Evolutionary conservation across 2,888 invertebrate species (phyloP).

Genomic region (Xestia xanthographa): DNA sequence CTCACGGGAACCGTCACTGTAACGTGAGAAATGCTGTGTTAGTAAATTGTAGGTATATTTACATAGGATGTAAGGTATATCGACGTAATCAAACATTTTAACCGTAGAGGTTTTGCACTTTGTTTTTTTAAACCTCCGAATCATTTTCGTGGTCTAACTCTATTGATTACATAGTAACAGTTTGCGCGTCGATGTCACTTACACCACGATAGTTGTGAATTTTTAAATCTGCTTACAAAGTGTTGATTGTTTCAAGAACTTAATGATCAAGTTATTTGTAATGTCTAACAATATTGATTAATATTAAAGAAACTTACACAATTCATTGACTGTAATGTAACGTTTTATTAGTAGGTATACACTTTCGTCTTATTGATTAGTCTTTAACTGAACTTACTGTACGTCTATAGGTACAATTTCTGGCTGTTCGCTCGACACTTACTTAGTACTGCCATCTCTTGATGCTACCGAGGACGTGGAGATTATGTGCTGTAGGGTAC

Average conservation of each 20-base stretch:
- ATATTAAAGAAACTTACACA: conserved; percentile 13
- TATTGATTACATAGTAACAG: neutral
- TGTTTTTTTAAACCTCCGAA: neutral
- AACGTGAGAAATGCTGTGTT: conserved; percentile 36
- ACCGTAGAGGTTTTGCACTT: neutral
- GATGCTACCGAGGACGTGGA: neutral
- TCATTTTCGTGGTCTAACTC: neutral
- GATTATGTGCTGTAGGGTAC: neutral
- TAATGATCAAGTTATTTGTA: neutral
- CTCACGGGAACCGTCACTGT: conserved; percentile 60
- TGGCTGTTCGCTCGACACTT: neutral
- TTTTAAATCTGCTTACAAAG: neutral
- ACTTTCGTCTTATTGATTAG: neutral
- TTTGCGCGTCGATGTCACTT: neutral
- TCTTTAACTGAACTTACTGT: neutral
- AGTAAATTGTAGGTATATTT: conserved; percentile 9
- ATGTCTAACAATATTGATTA: neutral
- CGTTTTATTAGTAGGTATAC: neutral
- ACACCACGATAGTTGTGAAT: neutral
- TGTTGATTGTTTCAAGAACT: conserved; percentile 59
- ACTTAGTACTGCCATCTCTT: neutral
- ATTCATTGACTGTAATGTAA: conserved; percentile 49
- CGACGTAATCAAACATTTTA: neutral
- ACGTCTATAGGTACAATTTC: neutral
- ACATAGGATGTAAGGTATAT: neutral